Base-by-base conservation (phyloP, 2,113 vertebrate species). In the Nestor notabilis region DNA sequence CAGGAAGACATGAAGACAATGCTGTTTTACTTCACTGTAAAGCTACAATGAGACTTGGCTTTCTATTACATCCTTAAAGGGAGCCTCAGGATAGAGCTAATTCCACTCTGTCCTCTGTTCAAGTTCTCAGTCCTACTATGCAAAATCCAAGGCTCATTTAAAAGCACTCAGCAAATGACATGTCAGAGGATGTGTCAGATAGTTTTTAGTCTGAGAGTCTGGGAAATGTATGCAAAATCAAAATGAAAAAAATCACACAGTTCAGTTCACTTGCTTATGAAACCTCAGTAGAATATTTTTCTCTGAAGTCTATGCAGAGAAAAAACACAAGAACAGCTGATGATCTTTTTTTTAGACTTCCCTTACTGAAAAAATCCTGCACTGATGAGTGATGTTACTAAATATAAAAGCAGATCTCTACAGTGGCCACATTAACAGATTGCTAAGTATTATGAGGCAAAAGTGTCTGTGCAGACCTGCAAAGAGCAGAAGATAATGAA, bases 331-430 rank as follows among this genome's bases (percentile, higher is more conserved):
- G n/a, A 94, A 55, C 86, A 87, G 76, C 33, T 69, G 64, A 75
- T 18, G 3, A 61, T 78, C 5, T 65, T 68, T 78, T 92, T 94
- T 90, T 89, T 17, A 90, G 64, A 37, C 29, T 74, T 95, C 61
- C 75, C 95, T 87, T 56, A 65, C n/a, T 85, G 91, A 91, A 95
- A 89, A 95, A 91, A 52, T 61, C 28, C 53, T 79, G 33, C 14
- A 37, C 56, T 50, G 31, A 56, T 87, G 56, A 93, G 65, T 55
- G 90, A 79, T 84, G 47, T 87, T 92, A 69, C 92, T 89, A 91
- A 95, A 92, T 85, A 95, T 93, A 94, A 97, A 92, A 72, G 5
- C 18, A 2, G 25, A 72, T 93, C 78, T 89, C 81, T 83, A 66
- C 50, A 56, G 81, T 35, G 77, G 41, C 74, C 91, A 89, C 55